Percentiles rank a stretch among this genome's conserved stretches.
These are phyloP conservation scores for Caenorhabditis latens DNA, from an alignment of 1,140 invertebrate genomes.

Conservation along the genomic window DNA sequence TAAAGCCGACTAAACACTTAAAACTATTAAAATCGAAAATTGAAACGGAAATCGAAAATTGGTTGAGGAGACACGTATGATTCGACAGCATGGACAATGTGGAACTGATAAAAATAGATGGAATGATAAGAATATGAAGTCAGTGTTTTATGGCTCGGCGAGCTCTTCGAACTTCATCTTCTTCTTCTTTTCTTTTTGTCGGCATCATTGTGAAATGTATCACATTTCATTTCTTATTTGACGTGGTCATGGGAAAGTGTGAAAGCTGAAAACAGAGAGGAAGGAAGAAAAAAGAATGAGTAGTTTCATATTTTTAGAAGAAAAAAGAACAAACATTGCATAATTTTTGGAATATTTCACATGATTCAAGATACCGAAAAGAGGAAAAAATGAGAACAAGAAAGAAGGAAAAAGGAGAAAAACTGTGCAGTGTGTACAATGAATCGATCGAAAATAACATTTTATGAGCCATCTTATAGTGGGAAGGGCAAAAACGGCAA, in stretches of 20 bases:
- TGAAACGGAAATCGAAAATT: slow-evolving; percentile 48
- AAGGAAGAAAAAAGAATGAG: neutral
- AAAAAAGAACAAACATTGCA: slow-evolving; percentile 38
- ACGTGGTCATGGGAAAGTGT: slow-evolving; percentile 37
- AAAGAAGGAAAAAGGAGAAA: neutral
- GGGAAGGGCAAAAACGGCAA: no score
- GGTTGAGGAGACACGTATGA: neutral
- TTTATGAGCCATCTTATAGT: neutral
- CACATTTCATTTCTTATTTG: slow-evolving; percentile 49
- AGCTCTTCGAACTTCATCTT: slow-evolving; percentile 14
- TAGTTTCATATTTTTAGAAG: neutral
- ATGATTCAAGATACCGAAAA: neutral
- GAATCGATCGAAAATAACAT: neutral
- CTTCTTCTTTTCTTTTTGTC: slow-evolving; percentile 12
- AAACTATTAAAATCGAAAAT: neutral
- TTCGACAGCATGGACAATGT: slow-evolving; percentile 10
- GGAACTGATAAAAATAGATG: slow-evolving; percentile 30
- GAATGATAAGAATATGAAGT: slow-evolving; percentile 20
- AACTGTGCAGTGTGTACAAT: neutral
- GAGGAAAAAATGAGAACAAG: neutral
- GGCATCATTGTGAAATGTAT: slow-evolving; percentile 33
- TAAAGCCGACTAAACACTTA: neutral
- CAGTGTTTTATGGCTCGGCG: slow-evolving; percentile 30
- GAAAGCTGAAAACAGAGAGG: neutral
- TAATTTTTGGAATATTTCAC: neutral